Base-by-base conservation (phyloP, 2,113 vertebrate genomes). In the Pomatostomus ruficeps region DNA sequence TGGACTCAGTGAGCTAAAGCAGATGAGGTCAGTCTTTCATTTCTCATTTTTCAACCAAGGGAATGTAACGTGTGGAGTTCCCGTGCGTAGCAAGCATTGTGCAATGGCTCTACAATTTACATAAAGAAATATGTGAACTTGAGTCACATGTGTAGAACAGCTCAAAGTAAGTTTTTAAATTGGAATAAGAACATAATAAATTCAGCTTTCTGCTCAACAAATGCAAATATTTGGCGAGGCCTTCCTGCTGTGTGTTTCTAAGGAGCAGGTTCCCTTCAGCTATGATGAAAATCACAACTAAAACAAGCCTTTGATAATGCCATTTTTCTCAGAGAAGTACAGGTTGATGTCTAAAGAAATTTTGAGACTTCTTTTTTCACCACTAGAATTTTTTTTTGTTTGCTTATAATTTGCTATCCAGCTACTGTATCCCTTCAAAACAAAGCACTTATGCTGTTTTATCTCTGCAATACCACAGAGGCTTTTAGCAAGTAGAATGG, bases 371-470 rank as follows among this genome's bases (percentile, higher is more conserved):
- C 14, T 46, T 74, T 78, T 36, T 25, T 29, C 40, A 78, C 19
- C 10, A 43, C 23, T 71, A 46, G 36, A 81, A 87, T 33, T 42
- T 42, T 29, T 33, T 46, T n/a, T 72, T 82, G 67, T 87, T 46
- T 72, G 2, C 31, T 21, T 54, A n/a, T 76, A 17, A 70, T 88
- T 82, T 75, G 7, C 40, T 75, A 55, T 24, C 15, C 66, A 89
- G 25, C n/a, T 85, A 88, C 48, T 75, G 22, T 33, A 61, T 33
- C 75, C 58, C 58, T 85, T 95, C 90, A 93, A 95, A 95, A 93
- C 66, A 94, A 91, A 91, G 18, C 62, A 83, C 59, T 91, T 83
- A 42, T 0, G 17, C 28, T 88, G 42, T 61, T 93, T 91, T 83
- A 84, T 84, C 63, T 62, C 86, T 58, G 59, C 67, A 95, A 57